These are phyloP conservation scores for Therioaphis trifolii DNA, from an alignment of 2,888 invertebrate species.

Conservation along the genomic window DNA sequence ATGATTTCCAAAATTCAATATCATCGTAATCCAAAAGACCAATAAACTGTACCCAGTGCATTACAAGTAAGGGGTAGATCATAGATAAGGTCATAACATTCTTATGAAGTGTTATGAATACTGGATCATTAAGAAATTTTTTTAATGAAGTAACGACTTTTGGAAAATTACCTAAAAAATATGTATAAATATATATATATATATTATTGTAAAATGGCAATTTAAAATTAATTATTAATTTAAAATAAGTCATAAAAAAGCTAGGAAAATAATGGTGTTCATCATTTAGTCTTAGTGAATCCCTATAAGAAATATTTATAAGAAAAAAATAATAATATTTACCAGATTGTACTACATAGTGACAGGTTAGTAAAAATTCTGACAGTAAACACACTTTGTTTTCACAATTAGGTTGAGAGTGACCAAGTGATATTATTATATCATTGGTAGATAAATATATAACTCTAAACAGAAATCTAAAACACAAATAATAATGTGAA, in stretches of 20 bases:
- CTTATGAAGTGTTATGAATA: conserved; percentile 51
- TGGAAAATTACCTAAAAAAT: conserved; percentile 55
- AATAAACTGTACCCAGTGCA: conserved; percentile 56
- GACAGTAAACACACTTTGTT: conserved; percentile 45
- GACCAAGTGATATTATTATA: conserved; percentile 39
- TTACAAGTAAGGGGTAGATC: conserved; percentile 46
- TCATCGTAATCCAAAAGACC: conserved; percentile 48
- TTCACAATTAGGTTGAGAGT: conserved; percentile 47
- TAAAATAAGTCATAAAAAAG: no score
- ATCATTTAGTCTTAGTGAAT: no score
- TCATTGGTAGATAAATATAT: conserved; percentile 58
- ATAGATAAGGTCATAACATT: conserved; percentile 55
- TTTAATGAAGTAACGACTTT: conserved; percentile 47
- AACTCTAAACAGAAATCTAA: conserved; percentile 61
- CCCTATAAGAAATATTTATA: no score
- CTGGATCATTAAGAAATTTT: conserved; percentile 32
- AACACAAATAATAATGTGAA: conserved; percentile 7
- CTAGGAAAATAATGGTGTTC: no score
- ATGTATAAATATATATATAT: no score
- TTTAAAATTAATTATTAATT: no score
- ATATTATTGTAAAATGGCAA: background rate
- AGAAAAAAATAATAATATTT: conserved; percentile 17
- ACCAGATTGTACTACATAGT: conserved; percentile 63
- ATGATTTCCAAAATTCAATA: conserved; percentile 57
- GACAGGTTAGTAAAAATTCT: conserved; percentile 61